These are phyloP conservation scores for Clarias gariepinus DNA, from an alignment of 2,113 vertebrate species.

Conservation along the genomic window DNA sequence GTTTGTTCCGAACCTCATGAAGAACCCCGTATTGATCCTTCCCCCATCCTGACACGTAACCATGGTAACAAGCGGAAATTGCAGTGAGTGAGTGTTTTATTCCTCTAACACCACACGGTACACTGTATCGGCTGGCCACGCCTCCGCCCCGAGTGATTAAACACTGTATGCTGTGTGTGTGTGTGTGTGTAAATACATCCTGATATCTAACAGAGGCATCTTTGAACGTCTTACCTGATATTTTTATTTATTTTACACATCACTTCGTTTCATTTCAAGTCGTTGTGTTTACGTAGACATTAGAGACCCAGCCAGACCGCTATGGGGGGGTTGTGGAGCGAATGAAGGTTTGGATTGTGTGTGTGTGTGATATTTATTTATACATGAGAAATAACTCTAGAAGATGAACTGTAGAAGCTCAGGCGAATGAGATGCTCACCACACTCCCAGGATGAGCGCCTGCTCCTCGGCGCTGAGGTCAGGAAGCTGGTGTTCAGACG, in stretches of 20 bases:
- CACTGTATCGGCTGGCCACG: too few relatives aligned
- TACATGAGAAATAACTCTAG: background rate
- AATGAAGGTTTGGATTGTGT: background rate
- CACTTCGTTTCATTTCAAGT: too few relatives aligned
- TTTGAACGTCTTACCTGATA: too few relatives aligned
- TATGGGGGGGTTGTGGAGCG: background rate
- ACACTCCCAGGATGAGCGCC: slow-evolving; percentile 88
- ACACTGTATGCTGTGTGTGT: too few relatives aligned
- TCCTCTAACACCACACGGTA: too few relatives aligned
- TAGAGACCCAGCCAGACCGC: too few relatives aligned
- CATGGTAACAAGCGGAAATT: background rate
- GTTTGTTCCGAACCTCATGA: background rate
- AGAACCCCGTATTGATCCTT: background rate
- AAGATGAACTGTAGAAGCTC: background rate
- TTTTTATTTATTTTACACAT: too few relatives aligned
- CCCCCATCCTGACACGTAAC: background rate
- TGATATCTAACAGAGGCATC: too few relatives aligned
- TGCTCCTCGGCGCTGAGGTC: slow-evolving; percentile 91
- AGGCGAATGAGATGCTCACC: slow-evolving; percentile 71
- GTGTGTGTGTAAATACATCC: too few relatives aligned
- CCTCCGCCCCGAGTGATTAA: too few relatives aligned
- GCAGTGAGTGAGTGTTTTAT: background rate
- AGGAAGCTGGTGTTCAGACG: slow-evolving; percentile 79
- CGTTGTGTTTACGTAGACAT: too few relatives aligned
- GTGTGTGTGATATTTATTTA: background rate